Base-by-base conservation (phyloP, 2,888 invertebrate species). In the Arge pagana region DNA sequence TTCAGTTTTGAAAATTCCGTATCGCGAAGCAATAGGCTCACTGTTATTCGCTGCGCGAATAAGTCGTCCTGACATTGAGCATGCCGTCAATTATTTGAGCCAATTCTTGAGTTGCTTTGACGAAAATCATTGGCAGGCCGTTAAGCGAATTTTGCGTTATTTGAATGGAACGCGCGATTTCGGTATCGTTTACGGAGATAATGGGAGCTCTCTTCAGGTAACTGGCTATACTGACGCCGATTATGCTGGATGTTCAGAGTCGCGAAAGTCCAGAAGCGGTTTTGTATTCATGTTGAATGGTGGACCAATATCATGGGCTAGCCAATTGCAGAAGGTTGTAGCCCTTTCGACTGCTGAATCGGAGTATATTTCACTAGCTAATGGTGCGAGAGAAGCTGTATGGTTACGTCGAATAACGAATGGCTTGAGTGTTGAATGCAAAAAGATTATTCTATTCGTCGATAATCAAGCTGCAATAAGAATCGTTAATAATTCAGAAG, bases 61-160 rank as follows among this genome's bases (percentile, higher is more conserved):
- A 2, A 41, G 16, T 16, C 26, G 41, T 4, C 41, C 41, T 5
- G 41, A 41, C 11, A 41, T 41, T 2, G 28, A 26, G 18, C 18
- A 16, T 4, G 41, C 41, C 3, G 26, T 26, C 3, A 41, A 41
- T 7, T 16, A 16, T n/a, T 24, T 28, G 2, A 41, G 41, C 10
- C 41, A 41, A 28, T 28, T 28, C 21, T 2, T 41, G 5, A 6
- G 6, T 5, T 28, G 28, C n/a, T 16, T 16, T 5, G 28, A 18
- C 1, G 10, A 3, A n/a, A 3, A 16, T 2, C 41, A 41, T 26
- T 41, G 41, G 62, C 58, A 53, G 55, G 39, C 50, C 4, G 41
- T 57, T 4, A 52, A 53, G 26, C 31, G 55, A 30, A 55, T 64
- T 11, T 54, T 66, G 26, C 48, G 55, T 10, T 65, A 64, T 49